Conservation (phyloP, 2,113 vertebrate species). For the Ameiurus melas region DNA sequence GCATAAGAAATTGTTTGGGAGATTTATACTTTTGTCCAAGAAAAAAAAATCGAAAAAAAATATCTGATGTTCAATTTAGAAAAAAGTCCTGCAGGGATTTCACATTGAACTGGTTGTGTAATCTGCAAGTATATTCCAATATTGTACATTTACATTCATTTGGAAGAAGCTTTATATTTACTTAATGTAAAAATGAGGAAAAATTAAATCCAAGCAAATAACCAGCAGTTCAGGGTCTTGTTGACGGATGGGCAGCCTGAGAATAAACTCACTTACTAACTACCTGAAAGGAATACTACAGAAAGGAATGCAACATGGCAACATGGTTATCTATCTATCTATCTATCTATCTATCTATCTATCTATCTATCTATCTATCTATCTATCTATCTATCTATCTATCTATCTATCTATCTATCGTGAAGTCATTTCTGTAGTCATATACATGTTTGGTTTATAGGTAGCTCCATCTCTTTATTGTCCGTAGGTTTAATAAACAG, state of each 20-base stretch:
- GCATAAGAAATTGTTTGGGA: not conserved
- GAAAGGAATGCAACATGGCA: not conserved
- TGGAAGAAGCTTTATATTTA: not conserved
- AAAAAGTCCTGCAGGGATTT: not conserved
- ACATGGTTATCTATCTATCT: not conserved
- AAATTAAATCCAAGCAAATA: not conserved
- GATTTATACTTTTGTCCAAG: not conserved
- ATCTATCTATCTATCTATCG: not conserved
- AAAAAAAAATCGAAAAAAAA: not conserved
- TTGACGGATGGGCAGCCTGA: not conserved
- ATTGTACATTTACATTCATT: not conserved
- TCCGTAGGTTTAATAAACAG: too few relatives aligned
- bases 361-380: too few relatives aligned
- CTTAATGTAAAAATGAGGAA: not conserved
- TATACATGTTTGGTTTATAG: not conserved
- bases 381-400: not conserved
- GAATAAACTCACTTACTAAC: not conserved
- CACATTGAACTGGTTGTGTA: not conserved
- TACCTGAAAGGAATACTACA: not conserved
- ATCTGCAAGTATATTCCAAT: not conserved
- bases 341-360: too few relatives aligned
- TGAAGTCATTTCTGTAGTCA: not conserved
- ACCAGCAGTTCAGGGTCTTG: not conserved
- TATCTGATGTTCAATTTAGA: not conserved
- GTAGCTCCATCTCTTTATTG: not conserved